A percentile compares a stretch with the other conserved stretches of the same genome.
These are phyloP conservation scores for Prosapia bicincta DNA, from an alignment of 2,888 invertebrate genomes.

Conservation along the genomic window DNA sequence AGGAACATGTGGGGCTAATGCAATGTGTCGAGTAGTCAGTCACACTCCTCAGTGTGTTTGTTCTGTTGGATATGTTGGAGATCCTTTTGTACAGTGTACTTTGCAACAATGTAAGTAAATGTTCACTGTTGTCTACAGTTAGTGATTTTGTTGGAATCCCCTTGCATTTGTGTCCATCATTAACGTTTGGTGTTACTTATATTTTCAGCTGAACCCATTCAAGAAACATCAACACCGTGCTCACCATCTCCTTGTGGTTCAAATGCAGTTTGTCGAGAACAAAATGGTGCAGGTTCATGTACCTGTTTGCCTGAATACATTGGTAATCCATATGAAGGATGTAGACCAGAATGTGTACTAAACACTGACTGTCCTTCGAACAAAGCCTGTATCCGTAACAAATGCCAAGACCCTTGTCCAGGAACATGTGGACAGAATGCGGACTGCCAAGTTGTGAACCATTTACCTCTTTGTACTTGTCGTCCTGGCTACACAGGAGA, in stretches of 20 bases:
- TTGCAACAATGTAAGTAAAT: constrained; percentile 52
- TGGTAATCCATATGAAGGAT: constrained; percentile 74
- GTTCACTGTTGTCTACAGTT: no score
- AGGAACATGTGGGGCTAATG: constrained; percentile 73
- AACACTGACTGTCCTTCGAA: constrained; percentile 66
- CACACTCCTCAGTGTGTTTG: constrained; percentile 61
- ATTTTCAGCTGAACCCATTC: constrained; percentile 34
- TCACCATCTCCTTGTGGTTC: constrained; percentile 70
- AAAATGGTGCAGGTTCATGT: constrained; percentile 67
- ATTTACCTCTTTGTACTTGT: constrained; percentile 60
- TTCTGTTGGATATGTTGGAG: constrained; percentile 43
- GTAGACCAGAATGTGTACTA: constrained; percentile 70
- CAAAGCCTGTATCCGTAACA: constrained; percentile 65
- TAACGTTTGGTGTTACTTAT: no score
- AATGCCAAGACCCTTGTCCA: constrained; percentile 82
- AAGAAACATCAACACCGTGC: constrained; percentile 59
- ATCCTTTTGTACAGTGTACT: constrained; percentile 42
- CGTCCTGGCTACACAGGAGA: constrained; percentile 43
- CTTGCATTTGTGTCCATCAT: no score
- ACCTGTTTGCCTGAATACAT: constrained; percentile 64
- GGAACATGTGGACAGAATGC: constrained; percentile 81
- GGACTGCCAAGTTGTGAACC: constrained; percentile 79
- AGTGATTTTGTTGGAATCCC: no score
- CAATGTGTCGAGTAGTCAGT: constrained; percentile 76
- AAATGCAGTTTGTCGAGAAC: constrained; percentile 68